Evolutionary conservation across 2,113 vertebrate genomes (phyloP).

Genomic region (Ifrita kowaldi): DNA sequence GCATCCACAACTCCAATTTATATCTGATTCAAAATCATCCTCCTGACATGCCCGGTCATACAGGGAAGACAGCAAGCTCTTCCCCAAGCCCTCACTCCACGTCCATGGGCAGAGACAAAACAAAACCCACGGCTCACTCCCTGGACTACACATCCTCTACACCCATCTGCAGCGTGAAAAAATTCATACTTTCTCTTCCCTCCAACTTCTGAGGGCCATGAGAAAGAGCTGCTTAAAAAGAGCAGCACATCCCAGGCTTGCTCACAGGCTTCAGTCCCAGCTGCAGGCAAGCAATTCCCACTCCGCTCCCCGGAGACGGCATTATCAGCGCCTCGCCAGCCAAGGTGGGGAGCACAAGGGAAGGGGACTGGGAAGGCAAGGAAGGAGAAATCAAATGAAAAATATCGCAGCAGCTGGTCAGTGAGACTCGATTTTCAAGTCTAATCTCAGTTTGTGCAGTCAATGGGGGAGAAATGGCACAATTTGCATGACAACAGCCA

Average conservation of each 20-base stretch:
- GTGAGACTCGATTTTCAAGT: slow-evolving; percentile 66
- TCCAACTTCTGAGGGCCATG: background rate
- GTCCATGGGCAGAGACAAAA: rapidly evolving
- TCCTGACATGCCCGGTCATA: background rate
- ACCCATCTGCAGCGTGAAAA: background rate
- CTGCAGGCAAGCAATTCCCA: background rate
- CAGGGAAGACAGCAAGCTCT: background rate
- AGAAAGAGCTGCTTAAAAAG: background rate
- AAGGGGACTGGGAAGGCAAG: background rate
- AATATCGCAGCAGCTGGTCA: slow-evolving; percentile 74
- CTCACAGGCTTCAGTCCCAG: background rate
- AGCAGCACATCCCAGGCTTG: background rate
- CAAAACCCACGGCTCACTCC: rapidly evolving
- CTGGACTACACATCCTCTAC: background rate
- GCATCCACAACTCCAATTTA: background rate
- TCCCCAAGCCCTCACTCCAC: background rate
- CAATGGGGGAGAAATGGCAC: slow-evolving; percentile 71
- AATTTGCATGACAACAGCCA: slow-evolving; percentile 82
- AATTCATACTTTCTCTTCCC: background rate
- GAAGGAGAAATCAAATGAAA: slow-evolving; percentile 45
- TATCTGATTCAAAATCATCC: rapidly evolving
- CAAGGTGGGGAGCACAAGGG: slow-evolving; percentile 20
- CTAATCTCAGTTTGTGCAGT: slow-evolving; percentile 76
- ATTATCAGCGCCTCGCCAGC: slow-evolving; percentile 16
- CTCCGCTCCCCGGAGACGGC: background rate